Percentiles rank a stretch among this genome's conserved stretches.
Evolutionary conservation across 2,113 vertebrate genomes (phyloP).

Genomic region (Fregetta grallaria): DNA sequence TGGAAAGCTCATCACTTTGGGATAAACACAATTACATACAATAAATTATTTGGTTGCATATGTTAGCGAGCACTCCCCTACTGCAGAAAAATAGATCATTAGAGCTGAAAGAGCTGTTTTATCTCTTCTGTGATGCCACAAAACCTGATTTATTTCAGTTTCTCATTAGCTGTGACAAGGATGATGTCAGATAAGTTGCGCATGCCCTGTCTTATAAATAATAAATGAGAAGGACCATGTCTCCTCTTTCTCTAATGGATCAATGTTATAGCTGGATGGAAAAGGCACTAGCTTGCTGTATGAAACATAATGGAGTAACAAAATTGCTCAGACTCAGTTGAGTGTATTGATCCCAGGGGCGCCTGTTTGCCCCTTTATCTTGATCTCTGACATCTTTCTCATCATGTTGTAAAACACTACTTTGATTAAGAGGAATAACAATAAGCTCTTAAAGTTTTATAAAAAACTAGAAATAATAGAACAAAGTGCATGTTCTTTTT

Average conservation of each 20-base stretch:
- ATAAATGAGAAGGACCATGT: background rate
- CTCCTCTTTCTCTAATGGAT: constrained; percentile 20
- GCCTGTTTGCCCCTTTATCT: background rate
- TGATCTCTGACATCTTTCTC: background rate
- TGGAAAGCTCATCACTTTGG: background rate
- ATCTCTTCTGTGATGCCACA: background rate
- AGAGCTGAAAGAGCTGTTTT: background rate
- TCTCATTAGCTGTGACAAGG: constrained; percentile 5
- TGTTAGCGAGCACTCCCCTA: background rate
- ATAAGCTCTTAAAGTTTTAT: background rate
- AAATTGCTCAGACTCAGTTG: background rate
- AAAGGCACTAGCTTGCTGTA: background rate
- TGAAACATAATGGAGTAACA: background rate
- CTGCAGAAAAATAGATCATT: background rate
- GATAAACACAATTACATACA: background rate
- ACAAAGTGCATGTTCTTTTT: background rate
- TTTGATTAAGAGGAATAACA: background rate
- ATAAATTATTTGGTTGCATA: background rate
- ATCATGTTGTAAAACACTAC: background rate
- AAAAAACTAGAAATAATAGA: background rate
- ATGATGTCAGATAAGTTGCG: constrained; percentile 9
- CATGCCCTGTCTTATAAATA: background rate
- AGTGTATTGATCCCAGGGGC: background rate
- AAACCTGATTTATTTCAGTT: background rate
- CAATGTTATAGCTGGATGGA: background rate